Percentiles rank a stretch among this genome's conserved stretches.
Evolutionary conservation across 2,888 invertebrate species (phyloP).

Genomic region (Netelia virgata): DNA sequence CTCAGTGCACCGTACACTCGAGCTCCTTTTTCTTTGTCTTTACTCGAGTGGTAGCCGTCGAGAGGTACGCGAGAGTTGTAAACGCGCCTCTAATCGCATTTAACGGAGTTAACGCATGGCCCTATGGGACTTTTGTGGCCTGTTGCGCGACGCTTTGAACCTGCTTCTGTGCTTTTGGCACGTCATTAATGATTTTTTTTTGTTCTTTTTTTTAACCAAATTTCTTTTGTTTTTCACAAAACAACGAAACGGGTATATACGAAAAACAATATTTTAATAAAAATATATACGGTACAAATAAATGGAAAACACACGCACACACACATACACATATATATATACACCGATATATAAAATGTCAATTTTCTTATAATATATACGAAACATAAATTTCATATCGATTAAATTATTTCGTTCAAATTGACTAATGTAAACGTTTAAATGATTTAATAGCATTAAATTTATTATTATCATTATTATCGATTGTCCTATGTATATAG

Average conservation of each 20-base stretch:
- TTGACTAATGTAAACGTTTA: no score
- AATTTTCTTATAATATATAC: no score
- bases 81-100: conserved; percentile 63
- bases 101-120: conserved; percentile 56
- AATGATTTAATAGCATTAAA: no score
- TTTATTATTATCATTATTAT: no score
- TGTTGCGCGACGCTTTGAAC: conserved; percentile 45
- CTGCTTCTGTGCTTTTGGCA: conserved; percentile 1
- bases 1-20: conserved; percentile 26
- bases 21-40: conserved; percentile 61
- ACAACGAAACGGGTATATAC: background rate
- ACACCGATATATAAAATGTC: no score
- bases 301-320: no score
- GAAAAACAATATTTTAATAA: background rate
- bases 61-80: conserved; percentile 54
- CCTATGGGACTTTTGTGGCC: conserved; percentile 42
- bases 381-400: no score
- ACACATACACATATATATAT: no score
- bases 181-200: conserved; percentile 32
- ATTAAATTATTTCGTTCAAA: no score
- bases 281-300: no score
- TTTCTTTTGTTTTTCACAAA: background rate
- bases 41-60: conserved; percentile 41
- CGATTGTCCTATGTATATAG: no score
- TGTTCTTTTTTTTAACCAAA: background rate